Evolutionary conservation across 2,888 invertebrate genomes (phyloP), one percentile per base, ranked within the genome.

Genomic region (Drepana falcataria): DNA sequence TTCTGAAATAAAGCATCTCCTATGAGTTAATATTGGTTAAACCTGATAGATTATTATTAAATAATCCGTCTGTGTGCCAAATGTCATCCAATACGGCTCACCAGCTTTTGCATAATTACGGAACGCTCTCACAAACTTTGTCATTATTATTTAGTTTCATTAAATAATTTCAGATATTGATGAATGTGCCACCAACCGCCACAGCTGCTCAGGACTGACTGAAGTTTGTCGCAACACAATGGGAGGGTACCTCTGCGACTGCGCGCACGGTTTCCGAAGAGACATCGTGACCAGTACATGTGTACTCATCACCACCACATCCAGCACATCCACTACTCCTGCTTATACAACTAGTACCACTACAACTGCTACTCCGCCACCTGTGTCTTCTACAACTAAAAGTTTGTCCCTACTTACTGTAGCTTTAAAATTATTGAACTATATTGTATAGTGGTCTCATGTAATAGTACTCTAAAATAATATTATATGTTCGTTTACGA

Each of bases 161-260:
- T 21, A 21, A 21, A 21, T 21, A 21, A 21, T 71, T 60, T 69
- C 83, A 96, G 97, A 96, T 76, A 93, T 96, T 55, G 94, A 96
- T 73, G 97, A 97, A 79, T 97, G 97, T 69, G 80, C 84, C 0
- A 92, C 92, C 44, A 92, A 92, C 48, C 79, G 83, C 2, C 92
- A 94, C 69, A 81, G 87, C 35, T 95, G 95, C 68, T 92, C 88
- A 0, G 80, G 83, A 0, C 74, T 87, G 1, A 87, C 91, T 0
- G 93, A 94, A 66, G 87, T 92, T 2, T 98, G 98, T 73, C 92
- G 94, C 35, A 98, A 98, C 79, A 94, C 95, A 0, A 95, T 95
- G 0, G 98, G 98, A 0, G 97, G 97, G 3, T 97, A 96, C 77
- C 83, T 91, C 4, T 97, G 97, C 75, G 93, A 93, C 47, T 98